phyloP scores from a whole-genome alignment of 2,888 invertebrate species.

The Ornithoptera alexandrae region DNA sequence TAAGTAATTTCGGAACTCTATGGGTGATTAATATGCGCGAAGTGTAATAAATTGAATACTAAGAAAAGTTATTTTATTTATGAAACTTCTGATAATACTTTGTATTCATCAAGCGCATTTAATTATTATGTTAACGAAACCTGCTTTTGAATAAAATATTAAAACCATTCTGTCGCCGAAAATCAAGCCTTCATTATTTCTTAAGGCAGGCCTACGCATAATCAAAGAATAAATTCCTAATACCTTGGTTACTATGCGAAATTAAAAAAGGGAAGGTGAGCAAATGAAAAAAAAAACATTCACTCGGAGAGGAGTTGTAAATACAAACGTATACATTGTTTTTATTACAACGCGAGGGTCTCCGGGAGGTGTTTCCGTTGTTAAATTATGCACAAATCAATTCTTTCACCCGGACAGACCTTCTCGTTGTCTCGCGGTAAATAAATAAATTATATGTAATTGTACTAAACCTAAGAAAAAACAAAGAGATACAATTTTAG shows the following conservation, averaged over 20 bases:
- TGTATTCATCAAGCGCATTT: conserved; percentile 78
- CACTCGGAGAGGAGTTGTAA: conserved; percentile 68
- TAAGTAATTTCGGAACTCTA: conserved; percentile 27
- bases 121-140: conserved; percentile 79
- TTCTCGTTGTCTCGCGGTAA: conserved; percentile 62
- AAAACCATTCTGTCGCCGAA: conserved; percentile 69
- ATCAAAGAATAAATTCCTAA: conserved; percentile 25
- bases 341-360: conserved; percentile 68
- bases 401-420: conserved; percentile 69
- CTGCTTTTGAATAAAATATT: conserved; percentile 77
- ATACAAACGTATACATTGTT: conserved; percentile 76
- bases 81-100: conserved; percentile 70
- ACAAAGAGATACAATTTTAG: conserved; percentile 35
- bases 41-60: conserved; percentile 70
- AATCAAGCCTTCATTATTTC: conserved; percentile 65
- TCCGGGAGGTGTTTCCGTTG: conserved; percentile 70
- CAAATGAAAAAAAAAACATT: conserved; percentile 46
- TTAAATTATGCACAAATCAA: conserved; percentile 80
- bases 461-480: conserved; percentile 53
- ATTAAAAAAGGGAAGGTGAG: conserved; percentile 36
- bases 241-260: conserved; percentile 18
- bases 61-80: conserved; percentile 72
- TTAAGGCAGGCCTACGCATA: conserved; percentile 27
- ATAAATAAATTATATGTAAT: conserved; percentile 78
- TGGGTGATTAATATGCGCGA: conserved; percentile 67